Evolutionary conservation across 2,888 invertebrate genomes (phyloP), one percentile per base, ranked within the genome.

Genomic region (Ectemnius lituratus): DNA sequence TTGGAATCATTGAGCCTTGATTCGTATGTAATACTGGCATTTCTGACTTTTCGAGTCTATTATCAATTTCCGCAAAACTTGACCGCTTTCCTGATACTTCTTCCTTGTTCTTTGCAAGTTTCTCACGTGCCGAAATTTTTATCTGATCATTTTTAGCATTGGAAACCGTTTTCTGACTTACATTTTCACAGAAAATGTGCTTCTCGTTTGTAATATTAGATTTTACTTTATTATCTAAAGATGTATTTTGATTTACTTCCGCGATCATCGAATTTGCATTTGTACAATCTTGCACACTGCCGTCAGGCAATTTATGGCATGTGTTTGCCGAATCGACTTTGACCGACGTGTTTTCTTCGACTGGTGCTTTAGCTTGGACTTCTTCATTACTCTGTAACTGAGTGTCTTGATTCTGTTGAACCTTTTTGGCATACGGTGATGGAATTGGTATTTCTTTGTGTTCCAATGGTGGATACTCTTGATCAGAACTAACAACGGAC

Each of bases 401-500:
- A 28, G 46, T 57, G 20, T 84, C 85, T 67, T 84, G 84, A 37
- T 76, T 81, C 56, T 85, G 83, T 63, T 86, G 83, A 16, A 83
- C 65, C 67, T 84, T 84, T 64, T 83, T 87, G 16, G 81, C 82
- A 64, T 87, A 88, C 6, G 88, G 89, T 58, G 86, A 88, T 5
- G 88, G 88, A 66, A 88, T 75, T 5, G 86, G 86, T 65, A 87
- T 87, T 27, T 89, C 88, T 73, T 88, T 88, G 67, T 88, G 86
- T 62, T 88, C 88, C 69, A 89, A 67, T 0, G 89, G 78, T 28
- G 87, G 88, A 77, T 86, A 86, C 62, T 90, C 89, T 69, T 88
- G 88, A 71, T 90, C 90, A 0, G 89, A 89, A 84, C 95, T 95
- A 63, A 95, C 93, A 74, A 95, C 93, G 77, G 95, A 95, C 14